Evolutionary conservation across 2,888 invertebrate genomes (phyloP).

Genomic region (Chymomyza procnemis): DNA sequence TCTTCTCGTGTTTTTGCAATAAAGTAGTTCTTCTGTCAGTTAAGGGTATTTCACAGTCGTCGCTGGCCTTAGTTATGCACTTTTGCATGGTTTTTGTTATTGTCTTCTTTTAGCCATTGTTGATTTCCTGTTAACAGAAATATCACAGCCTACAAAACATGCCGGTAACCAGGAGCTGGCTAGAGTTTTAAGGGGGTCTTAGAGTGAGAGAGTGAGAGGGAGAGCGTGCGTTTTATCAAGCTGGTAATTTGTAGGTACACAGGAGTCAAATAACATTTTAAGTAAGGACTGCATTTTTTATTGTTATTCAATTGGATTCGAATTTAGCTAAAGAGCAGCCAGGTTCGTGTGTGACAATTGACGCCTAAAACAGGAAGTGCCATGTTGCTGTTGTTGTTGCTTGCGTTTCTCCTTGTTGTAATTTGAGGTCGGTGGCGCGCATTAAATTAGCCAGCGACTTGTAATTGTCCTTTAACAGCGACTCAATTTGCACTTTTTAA

Average conservation of each 20-base stretch:
- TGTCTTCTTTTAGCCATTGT: slow-evolving; percentile 43
- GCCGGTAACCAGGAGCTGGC: neutral
- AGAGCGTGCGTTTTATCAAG: neutral
- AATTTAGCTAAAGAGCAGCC: slow-evolving; percentile 42
- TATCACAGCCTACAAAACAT: slow-evolving; percentile 34
- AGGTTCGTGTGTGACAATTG: slow-evolving; percentile 60
- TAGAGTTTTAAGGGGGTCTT: neutral
- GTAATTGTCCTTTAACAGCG: slow-evolving; percentile 27
- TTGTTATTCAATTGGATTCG: slow-evolving; percentile 76
- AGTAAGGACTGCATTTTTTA: slow-evolving; percentile 63
- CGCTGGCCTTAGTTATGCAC: too few relatives aligned
- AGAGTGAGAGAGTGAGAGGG: neutral
- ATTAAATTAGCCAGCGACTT: slow-evolving; percentile 63
- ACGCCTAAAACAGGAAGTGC: slow-evolving; percentile 70
- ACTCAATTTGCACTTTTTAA: slow-evolving; percentile 39
- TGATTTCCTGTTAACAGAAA: slow-evolving; percentile 61
- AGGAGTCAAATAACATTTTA: slow-evolving; percentile 72
- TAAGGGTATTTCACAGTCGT: too few relatives aligned
- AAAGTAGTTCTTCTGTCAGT: too few relatives aligned
- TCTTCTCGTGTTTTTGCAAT: too few relatives aligned
- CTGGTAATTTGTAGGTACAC: slow-evolving; percentile 68
- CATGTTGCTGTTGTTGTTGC: slow-evolving; percentile 29
- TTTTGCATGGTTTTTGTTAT: neutral
- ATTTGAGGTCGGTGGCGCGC: slow-evolving; percentile 44
- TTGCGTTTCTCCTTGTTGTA: slow-evolving; percentile 49